Percentiles rank a stretch among this genome's conserved stretches.
phyloP scores from a whole-genome alignment of 2,113 vertebrate species.

The Cygnus buccinator region DNA sequence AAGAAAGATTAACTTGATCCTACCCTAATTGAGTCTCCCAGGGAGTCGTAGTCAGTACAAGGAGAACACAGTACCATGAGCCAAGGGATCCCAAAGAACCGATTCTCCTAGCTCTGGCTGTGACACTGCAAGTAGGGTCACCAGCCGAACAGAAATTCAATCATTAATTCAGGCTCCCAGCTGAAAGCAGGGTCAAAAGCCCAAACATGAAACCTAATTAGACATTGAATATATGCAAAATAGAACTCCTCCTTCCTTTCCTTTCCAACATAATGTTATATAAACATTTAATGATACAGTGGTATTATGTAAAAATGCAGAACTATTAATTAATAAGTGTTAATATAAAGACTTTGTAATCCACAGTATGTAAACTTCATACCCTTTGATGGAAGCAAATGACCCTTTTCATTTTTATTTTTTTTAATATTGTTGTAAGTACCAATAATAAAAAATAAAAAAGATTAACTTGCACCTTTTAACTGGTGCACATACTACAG shows the following conservation, averaged over 20 bases:
- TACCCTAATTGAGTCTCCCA: background rate
- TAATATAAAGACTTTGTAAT: background rate
- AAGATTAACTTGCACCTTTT: background rate
- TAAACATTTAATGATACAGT: background rate
- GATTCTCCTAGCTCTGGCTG: background rate
- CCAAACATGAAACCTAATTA: conserved; percentile 60
- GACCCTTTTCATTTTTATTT: background rate
- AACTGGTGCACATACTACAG: background rate
- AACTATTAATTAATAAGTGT: background rate
- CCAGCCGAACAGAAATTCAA: conserved; percentile 50
- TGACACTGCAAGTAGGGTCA: conserved; percentile 56
- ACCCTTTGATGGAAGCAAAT: background rate
- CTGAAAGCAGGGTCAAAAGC: conserved; percentile 56
- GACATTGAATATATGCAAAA: conserved; percentile 24
- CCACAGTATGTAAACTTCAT: background rate
- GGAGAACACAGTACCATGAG: background rate
- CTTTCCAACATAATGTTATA: background rate
- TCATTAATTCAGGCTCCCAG: conserved; percentile 55
- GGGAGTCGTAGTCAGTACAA: background rate
- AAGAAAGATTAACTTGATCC: background rate
- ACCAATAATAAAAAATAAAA: background rate
- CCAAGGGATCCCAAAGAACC: conserved; percentile 16
- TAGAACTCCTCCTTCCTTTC: conserved; percentile 44
- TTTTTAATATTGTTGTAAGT: background rate
- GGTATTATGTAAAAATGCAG: background rate